phyloP scores from a whole-genome alignment of 2,113 vertebrate genomes.

The Copsychus sechellarum region DNA sequence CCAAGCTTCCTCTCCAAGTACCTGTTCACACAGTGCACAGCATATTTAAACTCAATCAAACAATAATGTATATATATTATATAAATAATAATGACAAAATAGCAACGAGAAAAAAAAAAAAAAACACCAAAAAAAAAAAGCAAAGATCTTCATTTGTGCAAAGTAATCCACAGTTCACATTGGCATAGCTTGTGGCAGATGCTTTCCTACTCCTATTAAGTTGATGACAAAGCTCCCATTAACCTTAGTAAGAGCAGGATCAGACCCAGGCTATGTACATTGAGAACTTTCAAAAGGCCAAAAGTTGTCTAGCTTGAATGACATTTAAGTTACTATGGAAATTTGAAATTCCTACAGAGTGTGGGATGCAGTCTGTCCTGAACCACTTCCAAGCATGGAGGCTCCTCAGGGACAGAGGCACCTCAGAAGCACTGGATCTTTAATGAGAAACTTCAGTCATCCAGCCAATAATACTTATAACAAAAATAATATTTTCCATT shows the following conservation, averaged over 20 bases:
- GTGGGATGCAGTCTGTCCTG: background rate
- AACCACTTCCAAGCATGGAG: background rate
- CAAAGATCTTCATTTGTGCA: background rate
- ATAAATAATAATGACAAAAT: background rate
- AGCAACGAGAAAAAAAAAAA: background rate
- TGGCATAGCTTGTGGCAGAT: background rate
- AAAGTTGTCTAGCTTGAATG: background rate
- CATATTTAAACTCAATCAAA: background rate
- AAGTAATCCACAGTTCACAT: background rate
- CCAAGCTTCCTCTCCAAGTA: background rate
- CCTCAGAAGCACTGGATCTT: slow-evolving; percentile 18
- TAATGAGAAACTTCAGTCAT: slow-evolving; percentile 23
- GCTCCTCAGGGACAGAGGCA: slow-evolving; percentile 29
- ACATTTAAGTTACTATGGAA: slow-evolving; percentile 22
- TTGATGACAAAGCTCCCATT: slow-evolving; percentile 32
- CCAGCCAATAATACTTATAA: slow-evolving; percentile 50
- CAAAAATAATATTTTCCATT: slow-evolving; percentile 71
- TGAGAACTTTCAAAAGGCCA: background rate
- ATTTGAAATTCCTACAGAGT: background rate
- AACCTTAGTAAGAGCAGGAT: slow-evolving; percentile 9
- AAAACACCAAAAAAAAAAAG: background rate
- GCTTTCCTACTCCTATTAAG: slow-evolving; percentile 35
- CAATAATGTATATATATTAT: background rate
- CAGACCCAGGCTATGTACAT: background rate
- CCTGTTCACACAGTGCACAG: background rate